These are phyloP conservation scores for rabbit (Oryctolagus cuniculus) DNA, from an alignment of 2,113 vertebrate genomes.

Conservation along the genomic window mOryCun1.1 NC_091449.1:4716001-4716500, in stretches of 20 bases:
- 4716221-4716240: background rate
- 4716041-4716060: background rate
- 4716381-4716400: background rate
- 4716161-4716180: conserved; percentile 63
- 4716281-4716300: background rate
- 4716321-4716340: background rate
- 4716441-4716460: rapidly evolving
- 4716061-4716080: conserved; percentile 68
- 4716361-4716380: background rate
- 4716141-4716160: conserved; percentile 44
- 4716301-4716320: background rate
- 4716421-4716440: background rate
- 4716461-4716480: no score
- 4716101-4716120: conserved; percentile 61
- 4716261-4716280: background rate
- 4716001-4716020: no score
- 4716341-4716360: background rate
- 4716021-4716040: no score
- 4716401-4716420: background rate
- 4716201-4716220: no score
- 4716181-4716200: background rate
- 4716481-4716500: no score
- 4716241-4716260: no score
- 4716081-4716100: background rate
- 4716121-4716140: conserved; percentile 40